Base-by-base conservation (phyloP, 2,888 invertebrate species). In the Drosophila paramelanica region DNA sequence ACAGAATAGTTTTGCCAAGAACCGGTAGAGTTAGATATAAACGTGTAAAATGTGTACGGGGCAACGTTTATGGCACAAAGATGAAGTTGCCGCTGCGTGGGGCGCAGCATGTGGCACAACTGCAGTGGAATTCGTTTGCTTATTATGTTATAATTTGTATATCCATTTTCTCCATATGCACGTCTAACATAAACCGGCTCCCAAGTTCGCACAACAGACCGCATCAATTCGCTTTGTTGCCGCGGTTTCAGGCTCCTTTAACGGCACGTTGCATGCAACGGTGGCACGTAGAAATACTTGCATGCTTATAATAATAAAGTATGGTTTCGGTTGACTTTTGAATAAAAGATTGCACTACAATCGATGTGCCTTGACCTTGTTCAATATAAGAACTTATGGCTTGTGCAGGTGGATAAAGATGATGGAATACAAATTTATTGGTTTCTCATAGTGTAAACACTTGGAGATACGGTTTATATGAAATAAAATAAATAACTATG, bases 241-340 rank as follows among this genome's bases (percentile, higher is more conserved):
- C 41, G 69, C 31, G 46, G 14, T 36, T 47, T 50, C 47, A 52
- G 39, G 50, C 31, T 5, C 5, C 43, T 13, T 20, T 47, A 33
- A 25, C 27, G 31, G 45, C 77, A 71, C 51, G 61, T 49, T 42
- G 47, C 56, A 61, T 47, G 36, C 50, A 45, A 74, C 57, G 33
- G 56, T 55, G 62, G 67, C 84, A 87, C 84, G 81, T 87, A 66
- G 11, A 45, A 74, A 70, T 77, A 62, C 66, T 59, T 58, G 55
- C 20, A 23, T 43, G 45, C 42, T 52, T 70, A 43, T 52, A 45
- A 60, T 65, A 62, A 62, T 65, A 62, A 61, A 69, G 47, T 47
- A 64, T 42, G 57, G 43, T 17, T 61, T 39, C 23, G 25, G 31
- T 49, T 52, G 39, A 68, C 13, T 31, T 62, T 58, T 57, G 56